phyloP scores from a whole-genome alignment of 2,888 invertebrate species.

The Caradrina kadenii region DNA sequence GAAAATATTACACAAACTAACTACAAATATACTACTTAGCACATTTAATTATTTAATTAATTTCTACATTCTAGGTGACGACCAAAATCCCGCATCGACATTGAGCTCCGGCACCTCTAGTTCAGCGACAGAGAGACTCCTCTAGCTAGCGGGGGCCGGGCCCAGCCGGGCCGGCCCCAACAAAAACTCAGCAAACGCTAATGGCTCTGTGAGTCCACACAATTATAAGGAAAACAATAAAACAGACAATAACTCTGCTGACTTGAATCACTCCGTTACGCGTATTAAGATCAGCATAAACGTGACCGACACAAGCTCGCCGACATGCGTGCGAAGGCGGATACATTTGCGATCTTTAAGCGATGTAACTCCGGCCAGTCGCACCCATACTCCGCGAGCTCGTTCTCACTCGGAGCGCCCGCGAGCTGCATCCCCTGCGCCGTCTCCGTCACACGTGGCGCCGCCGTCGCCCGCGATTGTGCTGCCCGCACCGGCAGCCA shows the following conservation, averaged over 20 bases:
- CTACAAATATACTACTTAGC: not conserved
- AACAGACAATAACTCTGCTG: constrained; percentile 69
- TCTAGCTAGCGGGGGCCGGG: constrained; percentile 94
- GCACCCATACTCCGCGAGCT: constrained; percentile 80
- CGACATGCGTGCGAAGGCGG: constrained; percentile 82
- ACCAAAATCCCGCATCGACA: constrained; percentile 90
- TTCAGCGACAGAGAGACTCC: constrained; percentile 94
- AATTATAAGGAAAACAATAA: constrained; percentile 70
- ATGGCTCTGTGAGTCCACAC: constrained; percentile 75
- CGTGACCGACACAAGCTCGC: constrained; percentile 85
- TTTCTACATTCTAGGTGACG: constrained; percentile 81
- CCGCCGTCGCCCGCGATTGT: constrained; percentile 67
- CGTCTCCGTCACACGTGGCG: constrained; percentile 68
- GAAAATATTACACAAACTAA: not conserved
- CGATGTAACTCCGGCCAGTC: constrained; percentile 85
- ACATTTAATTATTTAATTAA: not conserved
- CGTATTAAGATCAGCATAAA: constrained; percentile 84
- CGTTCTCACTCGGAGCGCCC: constrained; percentile 85
- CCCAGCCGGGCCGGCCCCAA: constrained; percentile 89
- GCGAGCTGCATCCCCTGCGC: constrained; percentile 71
- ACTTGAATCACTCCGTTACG: constrained; percentile 66
- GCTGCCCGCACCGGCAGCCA: constrained; percentile 47
- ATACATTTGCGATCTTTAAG: constrained; percentile 86
- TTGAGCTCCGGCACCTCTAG: constrained; percentile 92
- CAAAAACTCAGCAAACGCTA: constrained; percentile 79